Evolutionary conservation across 2,797 vertebrate species (phyloP).

Genomic region (Chrysocyon brachyurus): DNA sequence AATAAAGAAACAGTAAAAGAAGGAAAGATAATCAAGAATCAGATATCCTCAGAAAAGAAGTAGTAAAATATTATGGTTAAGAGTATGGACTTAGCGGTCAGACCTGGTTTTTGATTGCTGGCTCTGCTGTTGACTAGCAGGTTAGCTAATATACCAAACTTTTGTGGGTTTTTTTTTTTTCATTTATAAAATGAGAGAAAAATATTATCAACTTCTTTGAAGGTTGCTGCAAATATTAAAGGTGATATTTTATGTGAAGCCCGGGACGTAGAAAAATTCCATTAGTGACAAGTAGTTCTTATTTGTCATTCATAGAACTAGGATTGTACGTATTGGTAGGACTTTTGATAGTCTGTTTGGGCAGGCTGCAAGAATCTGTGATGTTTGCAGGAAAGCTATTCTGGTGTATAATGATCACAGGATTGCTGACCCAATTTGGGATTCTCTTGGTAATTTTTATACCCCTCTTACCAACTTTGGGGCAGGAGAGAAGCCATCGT

Average conservation of each 20-base stretch:
- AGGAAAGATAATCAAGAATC: not conserved
- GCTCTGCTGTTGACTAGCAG: not conserved
- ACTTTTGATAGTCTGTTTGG: not conserved
- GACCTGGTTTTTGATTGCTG: not conserved
- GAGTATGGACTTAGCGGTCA: not conserved
- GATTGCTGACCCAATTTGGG: not conserved
- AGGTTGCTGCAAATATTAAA: not conserved
- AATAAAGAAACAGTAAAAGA: not conserved
- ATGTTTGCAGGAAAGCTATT: not conserved
- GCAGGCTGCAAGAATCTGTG: not conserved
- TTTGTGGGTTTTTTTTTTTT: not conserved
- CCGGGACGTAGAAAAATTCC: not conserved
- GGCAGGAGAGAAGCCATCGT: not conserved
- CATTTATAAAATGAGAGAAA: not conserved
- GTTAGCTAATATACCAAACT: not conserved
- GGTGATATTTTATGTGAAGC: slow-evolving; percentile 5
- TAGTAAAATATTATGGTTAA: not conserved
- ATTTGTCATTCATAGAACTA: not conserved
- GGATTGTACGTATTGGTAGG: not conserved
- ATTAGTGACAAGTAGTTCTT: not conserved
- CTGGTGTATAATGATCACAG: not conserved
- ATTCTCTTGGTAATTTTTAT: slow-evolving; percentile 43
- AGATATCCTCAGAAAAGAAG: not conserved
- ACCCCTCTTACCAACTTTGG: not conserved
- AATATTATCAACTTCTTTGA: not conserved